A percentile compares a stretch with the other conserved stretches of the same genome.
Conservation (phyloP, 2,113 vertebrate species). For the Tetraodon nigroviridis region DNA sequence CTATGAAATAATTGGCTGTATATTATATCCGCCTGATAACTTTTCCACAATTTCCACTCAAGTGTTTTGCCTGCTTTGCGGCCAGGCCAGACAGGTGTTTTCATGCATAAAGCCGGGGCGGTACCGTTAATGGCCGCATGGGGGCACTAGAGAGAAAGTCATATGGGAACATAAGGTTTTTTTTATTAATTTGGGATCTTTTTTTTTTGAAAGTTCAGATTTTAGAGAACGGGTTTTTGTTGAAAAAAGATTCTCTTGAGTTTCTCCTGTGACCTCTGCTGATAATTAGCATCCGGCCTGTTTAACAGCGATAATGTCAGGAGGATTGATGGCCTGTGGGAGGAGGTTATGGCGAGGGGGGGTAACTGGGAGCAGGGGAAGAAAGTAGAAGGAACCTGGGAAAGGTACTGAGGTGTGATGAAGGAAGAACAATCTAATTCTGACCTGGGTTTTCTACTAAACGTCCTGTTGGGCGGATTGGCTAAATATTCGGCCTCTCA, state of each 20-base stretch:
- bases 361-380: constrained; percentile 30
- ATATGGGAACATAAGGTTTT: neutral
- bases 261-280: constrained; percentile 41
- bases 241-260: constrained; percentile 33
- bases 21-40: constrained; percentile 12
- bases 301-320: constrained; percentile 62
- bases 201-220: too few relatives aligned
- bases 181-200: neutral
- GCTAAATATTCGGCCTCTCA: constrained; percentile 44
- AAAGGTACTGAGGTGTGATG: constrained; percentile 39
- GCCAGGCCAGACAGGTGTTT: constrained; percentile 13
- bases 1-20: constrained; percentile 44
- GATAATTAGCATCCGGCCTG: constrained; percentile 58
- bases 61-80: constrained; percentile 22
- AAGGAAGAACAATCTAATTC: constrained; percentile 21
- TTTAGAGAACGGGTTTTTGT: constrained; percentile 36
- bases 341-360: constrained; percentile 23
- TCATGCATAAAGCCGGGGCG: neutral
- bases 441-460: neutral
- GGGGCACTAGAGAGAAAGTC: constrained; percentile 76
- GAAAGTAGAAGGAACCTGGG: constrained; percentile 22
- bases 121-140: constrained; percentile 66
- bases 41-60: constrained; percentile 25
- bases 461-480: constrained; percentile 24
- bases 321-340: constrained; percentile 52